Base-by-base conservation (phyloP, 2,797 vertebrate genomes). In the Sandelia bainsii region DNA sequence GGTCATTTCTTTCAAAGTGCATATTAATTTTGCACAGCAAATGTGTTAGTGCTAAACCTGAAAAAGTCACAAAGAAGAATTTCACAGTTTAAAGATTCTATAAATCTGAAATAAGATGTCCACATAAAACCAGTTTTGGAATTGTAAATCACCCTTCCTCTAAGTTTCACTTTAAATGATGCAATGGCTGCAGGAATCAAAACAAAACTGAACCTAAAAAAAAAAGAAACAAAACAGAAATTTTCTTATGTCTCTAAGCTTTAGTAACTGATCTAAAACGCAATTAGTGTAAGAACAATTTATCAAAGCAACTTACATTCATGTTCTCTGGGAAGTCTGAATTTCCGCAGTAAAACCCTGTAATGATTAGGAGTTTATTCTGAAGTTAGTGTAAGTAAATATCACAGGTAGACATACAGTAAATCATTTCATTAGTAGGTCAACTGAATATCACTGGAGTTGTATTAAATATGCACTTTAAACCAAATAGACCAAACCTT, bases 281-380 rank as follows among this genome's bases (percentile, higher is more conserved):
- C 9, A 50, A 14, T 42, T 0, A 40, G 23, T 40, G 3, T 17
- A 37, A 6, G 6, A 7, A 13, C 5, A n/a, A 16, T 27, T 17
- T 4, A 59, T 19, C 0, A 27, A 6, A n/a, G 37, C 3, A 69
- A 91, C 94, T 95, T 89, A 95, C 94, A 95, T 84, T 95, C 91
- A 83, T 95, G 94, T 70, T 94, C 91, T 88, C 90, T 90, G 69
- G 94, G 94, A 51, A 96, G 83, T 63, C 68, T 86, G 82, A 96
- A 95, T 83, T 93, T 95, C 82, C 93, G 90, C 84, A 96, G 61
- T 62, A 96, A 91, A 79, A 96, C 64, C 95, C 90, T 93, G 67
- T 7, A 79, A 87, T 16, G 8, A 50, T n/a, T 19, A 63, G 2
- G 37, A n/a, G 34, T 66, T 61, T 1, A 42, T 10, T 48, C 1